phyloP scores from a whole-genome alignment of 1,140 invertebrate species.

The Drosophila truncata region DNA sequence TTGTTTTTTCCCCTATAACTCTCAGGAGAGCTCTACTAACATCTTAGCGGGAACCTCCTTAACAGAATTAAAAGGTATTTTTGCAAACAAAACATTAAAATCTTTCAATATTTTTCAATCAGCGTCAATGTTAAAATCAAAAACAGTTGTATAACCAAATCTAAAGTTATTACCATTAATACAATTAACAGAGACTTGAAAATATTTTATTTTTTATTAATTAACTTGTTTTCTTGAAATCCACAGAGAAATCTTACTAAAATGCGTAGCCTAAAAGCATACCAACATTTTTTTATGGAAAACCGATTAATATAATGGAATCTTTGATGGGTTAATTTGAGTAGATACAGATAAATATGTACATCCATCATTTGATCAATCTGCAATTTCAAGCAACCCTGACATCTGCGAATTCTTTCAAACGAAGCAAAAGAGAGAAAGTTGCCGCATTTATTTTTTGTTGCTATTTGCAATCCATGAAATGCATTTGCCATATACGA shows the following conservation, averaged over 20 bases:
- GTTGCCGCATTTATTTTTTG: slow-evolving; percentile 36
- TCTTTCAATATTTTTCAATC: not conserved
- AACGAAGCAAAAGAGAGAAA: slow-evolving; percentile 21
- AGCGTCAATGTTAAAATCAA: not conserved
- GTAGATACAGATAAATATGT: slow-evolving; percentile 2
- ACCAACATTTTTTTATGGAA: not conserved
- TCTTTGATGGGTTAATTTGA: not conserved
- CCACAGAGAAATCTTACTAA: too few species aligned
- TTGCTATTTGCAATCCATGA: slow-evolving; percentile 51
- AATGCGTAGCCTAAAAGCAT: not conserved
- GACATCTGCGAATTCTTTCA: slow-evolving; percentile 27
- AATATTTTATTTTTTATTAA: too few species aligned
- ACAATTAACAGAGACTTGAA: not conserved
- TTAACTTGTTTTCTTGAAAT: too few species aligned
- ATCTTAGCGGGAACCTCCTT: too few species aligned
- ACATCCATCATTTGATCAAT: slow-evolving; percentile 20
- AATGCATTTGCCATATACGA: slow-evolving; percentile 45
- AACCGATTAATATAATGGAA: not conserved
- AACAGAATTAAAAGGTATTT: not conserved
- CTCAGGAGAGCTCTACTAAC: too few species aligned
- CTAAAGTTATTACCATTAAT: not conserved
- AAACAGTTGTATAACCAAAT: not conserved
- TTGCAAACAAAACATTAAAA: not conserved
- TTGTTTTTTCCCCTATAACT: too few species aligned
- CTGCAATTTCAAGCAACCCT: not conserved